phyloP scores from a whole-genome alignment of 2,888 invertebrate genomes.

The Tethea ocularis region DNA sequence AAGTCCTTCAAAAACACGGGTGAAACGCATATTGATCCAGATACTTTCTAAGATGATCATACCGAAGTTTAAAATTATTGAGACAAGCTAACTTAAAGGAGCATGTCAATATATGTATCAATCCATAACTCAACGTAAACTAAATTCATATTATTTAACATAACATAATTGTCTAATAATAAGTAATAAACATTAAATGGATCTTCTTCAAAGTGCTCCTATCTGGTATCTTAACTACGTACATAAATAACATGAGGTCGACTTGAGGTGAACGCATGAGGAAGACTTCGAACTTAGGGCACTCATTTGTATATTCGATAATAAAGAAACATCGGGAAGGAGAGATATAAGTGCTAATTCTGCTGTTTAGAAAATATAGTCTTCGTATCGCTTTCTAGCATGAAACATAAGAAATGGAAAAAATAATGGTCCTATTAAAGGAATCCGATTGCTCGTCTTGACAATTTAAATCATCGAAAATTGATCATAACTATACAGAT shows the following conservation, averaged over 20 bases:
- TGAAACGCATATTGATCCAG: no score
- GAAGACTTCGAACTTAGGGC: conserved; percentile 2
- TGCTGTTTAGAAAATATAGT: no score
- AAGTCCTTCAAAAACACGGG: no score
- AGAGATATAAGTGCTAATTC: neutral
- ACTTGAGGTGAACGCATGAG: conserved; percentile 21
- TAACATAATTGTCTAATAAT: conserved; percentile 32
- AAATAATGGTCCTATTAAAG: no score
- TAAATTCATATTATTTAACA: conserved; percentile 3
- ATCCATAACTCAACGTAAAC: conserved; percentile 7
- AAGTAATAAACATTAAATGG: conserved; percentile 28
- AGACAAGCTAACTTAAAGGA: no score
- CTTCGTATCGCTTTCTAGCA: no score
- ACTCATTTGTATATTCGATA: neutral
- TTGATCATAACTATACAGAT: no score
- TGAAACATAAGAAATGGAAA: no score
- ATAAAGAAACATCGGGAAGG: neutral
- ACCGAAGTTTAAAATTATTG: no score
- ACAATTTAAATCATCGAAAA: no score
- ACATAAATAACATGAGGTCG: conserved; percentile 42
- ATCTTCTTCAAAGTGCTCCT: conserved; percentile 40
- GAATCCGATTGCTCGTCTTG: no score
- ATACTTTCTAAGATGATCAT: no score
- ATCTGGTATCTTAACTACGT: conserved; percentile 26
- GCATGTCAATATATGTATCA: neutral